Percentiles rank a stretch among this genome's conserved stretches.
These are phyloP conservation scores for Antedon mediterranea DNA, from an alignment of 53 echinoderm and acorn worm genomes.

Conservation along the genomic window DNA sequence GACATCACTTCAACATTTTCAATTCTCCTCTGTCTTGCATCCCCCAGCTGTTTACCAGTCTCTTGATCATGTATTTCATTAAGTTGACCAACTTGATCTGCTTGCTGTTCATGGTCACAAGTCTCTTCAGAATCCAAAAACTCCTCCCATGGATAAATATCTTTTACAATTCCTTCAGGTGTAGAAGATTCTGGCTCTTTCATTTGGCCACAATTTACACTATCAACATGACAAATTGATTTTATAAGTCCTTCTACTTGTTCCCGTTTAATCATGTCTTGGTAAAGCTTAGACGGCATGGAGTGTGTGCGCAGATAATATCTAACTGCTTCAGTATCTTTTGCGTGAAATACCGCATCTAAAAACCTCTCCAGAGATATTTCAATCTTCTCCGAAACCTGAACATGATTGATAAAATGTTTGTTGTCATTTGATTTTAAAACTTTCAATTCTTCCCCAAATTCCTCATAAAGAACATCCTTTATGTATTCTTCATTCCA, in stretches of 20 bases:
- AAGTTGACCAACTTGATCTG: too few species aligned
- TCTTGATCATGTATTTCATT: background rate
- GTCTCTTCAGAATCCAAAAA: background rate
- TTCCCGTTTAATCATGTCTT: conserved; percentile 5
- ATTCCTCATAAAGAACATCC: conserved; percentile 1
- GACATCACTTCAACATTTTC: background rate
- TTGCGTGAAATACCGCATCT: conserved; percentile 1
- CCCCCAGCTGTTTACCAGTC: background rate
- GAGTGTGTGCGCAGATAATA: conserved; percentile 26
- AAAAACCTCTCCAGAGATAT: conserved; percentile 4
- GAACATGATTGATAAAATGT: conserved; percentile 24
- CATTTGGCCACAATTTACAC: background rate
- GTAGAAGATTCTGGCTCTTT: background rate
- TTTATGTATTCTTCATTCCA: conserved; percentile 21
- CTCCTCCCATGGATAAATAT: conserved; percentile 8
- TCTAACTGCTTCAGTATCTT: background rate
- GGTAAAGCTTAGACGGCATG: conserved; percentile 18
- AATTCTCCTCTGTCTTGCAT: too few species aligned
- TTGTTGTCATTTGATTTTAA: conserved; percentile 23
- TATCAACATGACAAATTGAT: background rate
- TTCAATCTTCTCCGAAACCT: conserved; percentile 10
- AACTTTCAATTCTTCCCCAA: conserved; percentile 10
- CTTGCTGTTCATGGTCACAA: too few species aligned
- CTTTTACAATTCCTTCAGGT: background rate
- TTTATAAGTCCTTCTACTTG: conserved; percentile 8